Percentiles rank a stretch among this genome's conserved stretches.
phyloP scores from a whole-genome alignment of 2,888 invertebrate genomes.

The Craniophora ligustri region DNA sequence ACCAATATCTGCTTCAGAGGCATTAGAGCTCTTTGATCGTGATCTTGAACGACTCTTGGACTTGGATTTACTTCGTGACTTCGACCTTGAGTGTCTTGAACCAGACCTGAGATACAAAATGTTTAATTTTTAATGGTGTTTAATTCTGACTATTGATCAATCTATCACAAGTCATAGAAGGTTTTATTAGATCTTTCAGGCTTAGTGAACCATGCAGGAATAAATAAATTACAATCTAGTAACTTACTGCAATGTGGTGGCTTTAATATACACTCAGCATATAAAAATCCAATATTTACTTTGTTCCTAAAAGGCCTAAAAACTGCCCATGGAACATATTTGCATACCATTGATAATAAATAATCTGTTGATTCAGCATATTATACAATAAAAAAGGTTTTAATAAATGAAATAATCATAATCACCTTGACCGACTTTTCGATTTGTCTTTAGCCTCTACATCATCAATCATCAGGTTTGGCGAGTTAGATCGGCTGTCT shows the following conservation, averaged over 20 bases:
- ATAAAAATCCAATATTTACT: too few species aligned
- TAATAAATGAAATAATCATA: slow-evolving; percentile 1
- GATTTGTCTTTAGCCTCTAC: slow-evolving; percentile 76
- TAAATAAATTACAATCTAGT: too few species aligned
- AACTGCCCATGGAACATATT: too few species aligned
- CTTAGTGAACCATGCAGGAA: too few species aligned
- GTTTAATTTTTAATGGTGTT: neutral
- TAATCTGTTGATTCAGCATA: too few species aligned
- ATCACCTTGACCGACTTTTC: slow-evolving; percentile 79
- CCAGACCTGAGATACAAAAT: slow-evolving; percentile 64
- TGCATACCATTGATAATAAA: neutral
- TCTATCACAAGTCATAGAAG: too few species aligned
- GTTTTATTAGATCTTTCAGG: too few species aligned
- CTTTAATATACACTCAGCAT: too few species aligned
- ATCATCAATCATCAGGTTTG: slow-evolving; percentile 87
- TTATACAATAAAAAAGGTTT: too few species aligned
- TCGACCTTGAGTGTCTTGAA: slow-evolving; percentile 78
- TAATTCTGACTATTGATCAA: too few species aligned
- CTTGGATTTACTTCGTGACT: slow-evolving; percentile 80
- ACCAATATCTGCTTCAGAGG: slow-evolving; percentile 71
- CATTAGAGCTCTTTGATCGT: slow-evolving; percentile 78
- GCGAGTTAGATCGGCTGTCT: slow-evolving; percentile 86
- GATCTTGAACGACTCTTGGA: slow-evolving; percentile 83
- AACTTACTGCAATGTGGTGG: too few species aligned
- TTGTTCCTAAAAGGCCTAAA: too few species aligned